Evolutionary conservation across 2,888 invertebrate species (phyloP).

Genomic region (Drosophila pegasa): DNA sequence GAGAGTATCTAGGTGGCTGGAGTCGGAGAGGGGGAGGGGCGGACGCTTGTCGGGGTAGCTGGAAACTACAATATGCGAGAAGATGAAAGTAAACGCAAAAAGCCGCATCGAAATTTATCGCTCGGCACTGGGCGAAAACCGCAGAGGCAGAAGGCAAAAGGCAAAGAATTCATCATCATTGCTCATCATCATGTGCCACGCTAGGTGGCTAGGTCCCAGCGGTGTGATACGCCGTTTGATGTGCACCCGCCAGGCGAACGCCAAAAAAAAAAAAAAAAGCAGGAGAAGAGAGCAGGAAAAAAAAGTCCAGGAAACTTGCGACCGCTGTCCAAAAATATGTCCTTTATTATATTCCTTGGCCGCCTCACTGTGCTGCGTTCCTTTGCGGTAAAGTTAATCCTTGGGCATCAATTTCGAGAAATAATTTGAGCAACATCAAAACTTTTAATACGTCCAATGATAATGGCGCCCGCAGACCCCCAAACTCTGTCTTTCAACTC

Average conservation of each 20-base stretch:
- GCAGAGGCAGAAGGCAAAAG: constrained; percentile 67
- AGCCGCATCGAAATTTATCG: constrained; percentile 56
- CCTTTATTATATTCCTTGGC: constrained; percentile 68
- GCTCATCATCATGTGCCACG: constrained; percentile 57
- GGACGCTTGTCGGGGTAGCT: no score
- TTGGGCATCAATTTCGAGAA: constrained; percentile 80
- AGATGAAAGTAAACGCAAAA: constrained; percentile 75
- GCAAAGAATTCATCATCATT: constrained; percentile 75
- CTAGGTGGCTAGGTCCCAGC: constrained; percentile 60
- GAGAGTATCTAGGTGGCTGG: no score
- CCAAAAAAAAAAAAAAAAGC: no score
- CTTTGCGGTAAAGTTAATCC: constrained; percentile 72
- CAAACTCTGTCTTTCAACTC: constrained; percentile 2
- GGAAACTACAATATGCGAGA: constrained; percentile 42
- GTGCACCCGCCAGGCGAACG: constrained; percentile 33
- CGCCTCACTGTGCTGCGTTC: constrained; percentile 4
- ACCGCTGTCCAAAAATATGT: constrained; percentile 62
- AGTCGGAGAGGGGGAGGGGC: neutral
- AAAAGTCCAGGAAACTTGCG: constrained; percentile 32
- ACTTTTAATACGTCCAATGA: constrained; percentile 82
- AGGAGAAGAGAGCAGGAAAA: neutral
- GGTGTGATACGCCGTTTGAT: constrained; percentile 69
- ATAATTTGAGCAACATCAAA: constrained; percentile 80
- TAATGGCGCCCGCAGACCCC: constrained; percentile 53
- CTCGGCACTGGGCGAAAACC: constrained; percentile 37